Percentiles rank a stretch among this genome's conserved stretches.
Evolutionary conservation across 2,888 invertebrate species (phyloP).

Genomic region (Entomobrya multifasciata): DNA sequence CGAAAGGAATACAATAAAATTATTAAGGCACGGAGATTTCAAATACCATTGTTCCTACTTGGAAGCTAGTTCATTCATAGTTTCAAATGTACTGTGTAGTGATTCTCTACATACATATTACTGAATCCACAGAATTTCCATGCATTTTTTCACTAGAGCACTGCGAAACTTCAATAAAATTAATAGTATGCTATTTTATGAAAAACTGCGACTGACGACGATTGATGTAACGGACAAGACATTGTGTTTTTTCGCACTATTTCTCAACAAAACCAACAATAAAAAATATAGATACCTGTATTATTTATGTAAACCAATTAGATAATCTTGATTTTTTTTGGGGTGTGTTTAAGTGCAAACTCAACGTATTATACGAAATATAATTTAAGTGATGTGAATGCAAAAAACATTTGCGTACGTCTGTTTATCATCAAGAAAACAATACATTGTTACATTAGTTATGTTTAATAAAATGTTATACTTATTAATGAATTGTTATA

Average conservation of each 20-base stretch:
- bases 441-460: neutral
- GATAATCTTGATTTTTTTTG: constrained; percentile 13
- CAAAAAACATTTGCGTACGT: constrained; percentile 35
- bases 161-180: neutral
- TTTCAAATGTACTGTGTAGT: neutral
- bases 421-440: constrained; percentile 17
- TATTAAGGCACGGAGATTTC: neutral
- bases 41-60: constrained; percentile 27
- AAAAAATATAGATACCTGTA: neutral
- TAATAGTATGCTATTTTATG: neutral
- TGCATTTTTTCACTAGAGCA: neutral
- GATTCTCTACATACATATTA: neutral
- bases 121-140: neutral
- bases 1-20: neutral
- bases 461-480: neutral
- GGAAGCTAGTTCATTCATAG: constrained; percentile 24
- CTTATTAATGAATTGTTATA: constrained; percentile 20
- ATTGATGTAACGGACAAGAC: constrained; percentile 42
- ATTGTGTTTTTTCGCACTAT: constrained; percentile 22
- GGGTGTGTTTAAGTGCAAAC: constrained; percentile 11
- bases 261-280: constrained; percentile 1
- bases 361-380: constrained; percentile 49
- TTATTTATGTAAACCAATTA: neutral
- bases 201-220: constrained; percentile 18
- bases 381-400: constrained; percentile 56